Evolutionary conservation across 2,888 invertebrate genomes (phyloP).

Genomic region (Acanthosoma haemorrhoidale): DNA sequence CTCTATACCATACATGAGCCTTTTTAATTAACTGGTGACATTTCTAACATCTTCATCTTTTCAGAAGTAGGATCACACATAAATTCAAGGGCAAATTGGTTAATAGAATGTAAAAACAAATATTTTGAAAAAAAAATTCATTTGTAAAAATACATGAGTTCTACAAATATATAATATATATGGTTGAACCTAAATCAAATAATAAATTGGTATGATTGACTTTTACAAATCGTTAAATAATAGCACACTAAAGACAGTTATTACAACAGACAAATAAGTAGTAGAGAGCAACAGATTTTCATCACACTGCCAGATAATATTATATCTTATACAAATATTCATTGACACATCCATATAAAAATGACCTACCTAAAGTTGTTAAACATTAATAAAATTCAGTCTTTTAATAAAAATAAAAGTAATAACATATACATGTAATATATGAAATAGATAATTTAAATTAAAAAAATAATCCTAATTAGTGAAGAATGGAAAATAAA

Average conservation of each 20-base stretch:
- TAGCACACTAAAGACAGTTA: not conserved
- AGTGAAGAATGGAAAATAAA: not conserved
- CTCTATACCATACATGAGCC: no score
- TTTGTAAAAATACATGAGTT: constrained; percentile 1
- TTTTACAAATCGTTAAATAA: not conserved
- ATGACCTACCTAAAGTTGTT: not conserved
- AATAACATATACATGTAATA: not conserved
- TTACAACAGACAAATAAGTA: not conserved
- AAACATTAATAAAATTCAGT: constrained; percentile 3
- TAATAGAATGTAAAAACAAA: not conserved
- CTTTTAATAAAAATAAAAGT: constrained; percentile 2
- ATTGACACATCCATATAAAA: not conserved
- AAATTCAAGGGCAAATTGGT: no score
- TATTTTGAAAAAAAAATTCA: not conserved
- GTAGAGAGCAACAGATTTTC: not conserved
- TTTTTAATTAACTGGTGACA: no score
- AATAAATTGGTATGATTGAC: constrained; percentile 7
- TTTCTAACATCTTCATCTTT: no score
- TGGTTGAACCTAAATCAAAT: not conserved
- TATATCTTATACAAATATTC: not conserved
- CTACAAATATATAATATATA: constrained; percentile 11
- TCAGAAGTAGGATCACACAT: no score
- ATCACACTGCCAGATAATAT: not conserved
- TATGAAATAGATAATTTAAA: not conserved
- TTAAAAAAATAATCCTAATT: not conserved